phyloP scores from a whole-genome alignment of 1,140 invertebrate species.

The Drosophila biarmipes region DNA sequence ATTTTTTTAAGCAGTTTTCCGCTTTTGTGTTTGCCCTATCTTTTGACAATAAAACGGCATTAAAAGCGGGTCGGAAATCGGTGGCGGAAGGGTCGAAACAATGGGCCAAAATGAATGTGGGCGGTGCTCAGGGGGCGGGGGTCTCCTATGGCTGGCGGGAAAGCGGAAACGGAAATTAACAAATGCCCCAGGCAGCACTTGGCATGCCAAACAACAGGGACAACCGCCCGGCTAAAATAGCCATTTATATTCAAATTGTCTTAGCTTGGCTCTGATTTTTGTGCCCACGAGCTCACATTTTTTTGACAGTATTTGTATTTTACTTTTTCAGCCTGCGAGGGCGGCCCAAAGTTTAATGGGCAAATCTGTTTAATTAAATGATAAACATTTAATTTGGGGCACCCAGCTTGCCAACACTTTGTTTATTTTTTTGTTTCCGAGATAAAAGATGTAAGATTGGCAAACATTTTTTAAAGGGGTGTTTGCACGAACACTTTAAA shows the following conservation, averaged over 20 bases:
- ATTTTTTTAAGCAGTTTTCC: constrained; percentile 49
- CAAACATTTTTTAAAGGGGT: neutral
- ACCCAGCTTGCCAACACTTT: constrained; percentile 7
- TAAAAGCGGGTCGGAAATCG: constrained; percentile 51
- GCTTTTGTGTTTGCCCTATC: constrained; percentile 65
- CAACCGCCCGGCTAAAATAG: constrained; percentile 45
- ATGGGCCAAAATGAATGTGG: constrained; percentile 19
- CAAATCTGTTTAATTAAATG: constrained; percentile 47
- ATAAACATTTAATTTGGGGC: constrained; percentile 43
- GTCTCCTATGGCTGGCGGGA: neutral
- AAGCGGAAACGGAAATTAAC: constrained; percentile 69
- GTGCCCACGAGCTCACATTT: constrained; percentile 11
- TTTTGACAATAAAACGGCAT: constrained; percentile 73
- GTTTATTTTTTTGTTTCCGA: neutral
- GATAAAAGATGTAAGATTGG: neutral
- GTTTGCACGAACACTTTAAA: neutral
- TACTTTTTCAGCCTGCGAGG: constrained; percentile 15
- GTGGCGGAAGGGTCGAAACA: constrained; percentile 35
- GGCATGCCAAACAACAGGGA: constrained; percentile 46
- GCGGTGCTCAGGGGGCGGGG: neutral
- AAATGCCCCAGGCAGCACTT: constrained; percentile 68
- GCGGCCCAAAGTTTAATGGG: constrained; percentile 33
- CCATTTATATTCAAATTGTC: constrained; percentile 76
- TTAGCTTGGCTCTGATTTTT: constrained; percentile 51
- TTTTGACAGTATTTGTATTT: constrained; percentile 17